Percentiles rank a stretch among this genome's conserved stretches.
These are phyloP conservation scores for Palloptera scutellata DNA, from an alignment of 2,888 invertebrate species.

Conservation along the genomic window DNA sequence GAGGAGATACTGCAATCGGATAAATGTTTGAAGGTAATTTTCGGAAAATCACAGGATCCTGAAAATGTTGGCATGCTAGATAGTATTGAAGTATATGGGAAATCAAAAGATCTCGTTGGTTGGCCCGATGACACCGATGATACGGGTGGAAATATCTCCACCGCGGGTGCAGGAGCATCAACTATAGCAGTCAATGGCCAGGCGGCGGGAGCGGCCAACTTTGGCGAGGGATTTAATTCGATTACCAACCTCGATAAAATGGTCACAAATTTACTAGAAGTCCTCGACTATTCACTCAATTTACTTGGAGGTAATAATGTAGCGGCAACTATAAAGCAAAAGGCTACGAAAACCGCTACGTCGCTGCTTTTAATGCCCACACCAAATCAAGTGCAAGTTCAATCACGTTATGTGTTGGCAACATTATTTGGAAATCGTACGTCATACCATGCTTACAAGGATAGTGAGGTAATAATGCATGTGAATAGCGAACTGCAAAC, in stretches of 20 bases:
- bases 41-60: conserved; percentile 86
- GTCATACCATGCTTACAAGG: conserved; percentile 88
- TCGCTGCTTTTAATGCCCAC: conserved; percentile 72
- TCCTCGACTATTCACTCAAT: conserved; percentile 77
- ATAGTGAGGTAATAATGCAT: conserved; percentile 84
- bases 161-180: conserved; percentile 62
- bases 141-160: conserved; percentile 47
- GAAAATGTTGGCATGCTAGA: conserved; percentile 92
- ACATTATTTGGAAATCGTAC: conserved; percentile 78
- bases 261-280: conserved; percentile 74
- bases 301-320: conserved; percentile 66
- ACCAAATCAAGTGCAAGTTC: conserved; percentile 75
- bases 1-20: conserved; percentile 94
- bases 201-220: conserved; percentile 36
- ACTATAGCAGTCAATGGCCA: conserved; percentile 33
- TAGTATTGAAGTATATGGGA: conserved; percentile 93
- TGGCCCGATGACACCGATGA: conserved; percentile 98
- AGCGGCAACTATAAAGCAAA: conserved; percentile 66
- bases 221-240: conserved; percentile 54
- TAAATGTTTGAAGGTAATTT: conserved; percentile 84
- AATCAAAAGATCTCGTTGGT: conserved; percentile 93
- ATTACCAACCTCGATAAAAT: conserved; percentile 67
- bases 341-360: conserved; percentile 71
- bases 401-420: conserved; percentile 83
- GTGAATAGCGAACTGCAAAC: conserved; percentile 71